These are phyloP conservation scores for Scaptomyza cyrtandrae DNA, from an alignment of 2,888 invertebrate genomes.

Conservation along the genomic window DNA sequence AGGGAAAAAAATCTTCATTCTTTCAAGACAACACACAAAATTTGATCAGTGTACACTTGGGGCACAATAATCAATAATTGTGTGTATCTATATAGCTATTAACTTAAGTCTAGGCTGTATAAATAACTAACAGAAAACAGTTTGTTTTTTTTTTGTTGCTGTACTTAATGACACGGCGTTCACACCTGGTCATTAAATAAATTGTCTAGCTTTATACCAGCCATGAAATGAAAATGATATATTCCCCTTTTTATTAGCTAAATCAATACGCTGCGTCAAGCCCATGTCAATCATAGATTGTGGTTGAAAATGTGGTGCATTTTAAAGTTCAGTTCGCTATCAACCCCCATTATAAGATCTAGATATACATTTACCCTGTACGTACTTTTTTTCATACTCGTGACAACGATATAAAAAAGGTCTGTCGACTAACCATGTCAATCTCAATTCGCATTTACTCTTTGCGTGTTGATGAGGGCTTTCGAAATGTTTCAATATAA, in stretches of 20 bases:
- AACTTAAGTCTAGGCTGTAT: slow-evolving; percentile 14
- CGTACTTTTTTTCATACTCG: background rate
- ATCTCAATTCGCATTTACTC: slow-evolving; percentile 32
- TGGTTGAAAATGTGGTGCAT: slow-evolving; percentile 17
- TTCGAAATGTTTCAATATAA: background rate
- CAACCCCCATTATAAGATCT: background rate
- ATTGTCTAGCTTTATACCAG: slow-evolving; percentile 13
- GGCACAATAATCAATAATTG: slow-evolving; percentile 43
- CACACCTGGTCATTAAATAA: slow-evolving; percentile 44
- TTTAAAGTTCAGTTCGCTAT: slow-evolving; percentile 21
- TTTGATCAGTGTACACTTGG: slow-evolving; percentile 26
- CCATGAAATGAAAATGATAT: slow-evolving; percentile 3
- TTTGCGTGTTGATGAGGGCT: slow-evolving; percentile 25
- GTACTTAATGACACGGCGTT: slow-evolving; percentile 31
- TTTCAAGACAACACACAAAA: background rate
- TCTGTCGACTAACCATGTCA: slow-evolving; percentile 56
- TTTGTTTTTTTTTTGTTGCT: slow-evolving; percentile 18
- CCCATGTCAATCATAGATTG: slow-evolving; percentile 47
- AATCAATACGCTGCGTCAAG: slow-evolving; percentile 23
- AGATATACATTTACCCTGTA: background rate
- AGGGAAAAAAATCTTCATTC: background rate
- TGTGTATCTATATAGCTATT: slow-evolving; percentile 20
- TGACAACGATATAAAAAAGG: slow-evolving; percentile 16
- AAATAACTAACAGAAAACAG: slow-evolving; percentile 30
- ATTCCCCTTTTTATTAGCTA: background rate